Percentiles rank a stretch among this genome's conserved stretches.
phyloP scores from a whole-genome alignment of 2,113 vertebrate genomes.

The Cyanistes caeruleus region DNA sequence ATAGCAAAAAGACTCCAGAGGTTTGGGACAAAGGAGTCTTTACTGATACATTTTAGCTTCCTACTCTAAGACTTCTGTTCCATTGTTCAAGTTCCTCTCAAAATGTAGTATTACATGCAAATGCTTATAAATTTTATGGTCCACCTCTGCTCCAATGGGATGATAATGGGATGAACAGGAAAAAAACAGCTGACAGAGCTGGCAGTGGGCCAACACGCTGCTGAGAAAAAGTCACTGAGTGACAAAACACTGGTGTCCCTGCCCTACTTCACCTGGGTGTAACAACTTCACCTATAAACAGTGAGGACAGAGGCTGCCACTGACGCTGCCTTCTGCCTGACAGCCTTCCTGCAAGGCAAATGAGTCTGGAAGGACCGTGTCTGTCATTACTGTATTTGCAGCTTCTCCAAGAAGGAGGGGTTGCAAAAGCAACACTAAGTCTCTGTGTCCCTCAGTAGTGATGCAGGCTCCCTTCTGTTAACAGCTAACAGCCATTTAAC shows the following conservation, averaged over 20 bases:
- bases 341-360: not conserved
- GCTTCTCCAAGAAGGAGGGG: not conserved
- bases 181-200: not conserved
- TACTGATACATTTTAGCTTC: not conserved
- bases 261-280: accelerated
- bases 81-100: not conserved
- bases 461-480: not conserved
- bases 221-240: not conserved
- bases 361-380: not conserved
- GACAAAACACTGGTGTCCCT: not conserved
- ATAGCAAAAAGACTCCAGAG: not conserved
- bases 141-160: not conserved
- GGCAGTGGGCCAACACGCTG: not conserved
- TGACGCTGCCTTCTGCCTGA: accelerated
- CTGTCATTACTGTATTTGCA: not conserved
- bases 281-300: not conserved
- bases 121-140: not conserved
- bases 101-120: not conserved
- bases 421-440: not conserved
- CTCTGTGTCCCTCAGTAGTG: too few species aligned
- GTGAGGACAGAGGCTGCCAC: accelerated
- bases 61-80: not conserved
- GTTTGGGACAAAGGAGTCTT: not conserved
- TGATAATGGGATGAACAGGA: not conserved
- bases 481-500: not conserved